These are phyloP conservation scores for Nothobranchius kuhntae DNA, from an alignment of 2,113 vertebrate genomes.

Conservation along the genomic window DNA sequence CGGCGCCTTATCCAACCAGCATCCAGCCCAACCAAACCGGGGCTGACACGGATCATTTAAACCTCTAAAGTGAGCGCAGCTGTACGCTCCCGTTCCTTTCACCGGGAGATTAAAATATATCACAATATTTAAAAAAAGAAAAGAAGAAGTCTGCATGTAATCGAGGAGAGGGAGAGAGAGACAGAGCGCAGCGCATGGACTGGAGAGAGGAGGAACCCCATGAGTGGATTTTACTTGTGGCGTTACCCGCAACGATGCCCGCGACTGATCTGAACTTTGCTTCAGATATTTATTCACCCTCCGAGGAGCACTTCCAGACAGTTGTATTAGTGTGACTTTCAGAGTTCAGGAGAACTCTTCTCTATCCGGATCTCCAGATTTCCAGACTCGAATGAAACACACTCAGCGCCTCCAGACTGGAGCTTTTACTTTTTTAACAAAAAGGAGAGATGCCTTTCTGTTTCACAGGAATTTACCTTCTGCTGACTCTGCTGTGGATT, in stretches of 20 bases:
- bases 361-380: slow-evolving; percentile 36
- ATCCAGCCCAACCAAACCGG: slow-evolving; percentile 52
- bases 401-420: slow-evolving; percentile 42
- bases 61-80: slow-evolving; percentile 44
- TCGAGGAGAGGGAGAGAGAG: slow-evolving; percentile 43
- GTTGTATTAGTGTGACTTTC: not conserved
- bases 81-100: slow-evolving; percentile 4
- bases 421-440: slow-evolving; percentile 9
- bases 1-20: slow-evolving; percentile 70
- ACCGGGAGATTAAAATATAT: slow-evolving; percentile 15
- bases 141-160: slow-evolving; percentile 13
- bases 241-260: slow-evolving; percentile 44
- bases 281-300: slow-evolving; percentile 6
- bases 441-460: slow-evolving; percentile 71
- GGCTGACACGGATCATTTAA: slow-evolving; percentile 36
- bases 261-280: slow-evolving; percentile 54
- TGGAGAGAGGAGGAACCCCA: slow-evolving; percentile 15
- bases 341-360: slow-evolving; percentile 49
- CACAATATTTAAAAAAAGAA: too few relatives aligned
- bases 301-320: slow-evolving; percentile 35
- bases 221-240: slow-evolving; percentile 38
- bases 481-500: slow-evolving; percentile 67
- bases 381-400: slow-evolving; percentile 48
- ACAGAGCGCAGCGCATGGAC: slow-evolving; percentile 23
- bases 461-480: slow-evolving; percentile 61